Evolutionary conservation across 2,113 vertebrate genomes (phyloP).

Genomic region (Prunella fulvescens): DNA sequence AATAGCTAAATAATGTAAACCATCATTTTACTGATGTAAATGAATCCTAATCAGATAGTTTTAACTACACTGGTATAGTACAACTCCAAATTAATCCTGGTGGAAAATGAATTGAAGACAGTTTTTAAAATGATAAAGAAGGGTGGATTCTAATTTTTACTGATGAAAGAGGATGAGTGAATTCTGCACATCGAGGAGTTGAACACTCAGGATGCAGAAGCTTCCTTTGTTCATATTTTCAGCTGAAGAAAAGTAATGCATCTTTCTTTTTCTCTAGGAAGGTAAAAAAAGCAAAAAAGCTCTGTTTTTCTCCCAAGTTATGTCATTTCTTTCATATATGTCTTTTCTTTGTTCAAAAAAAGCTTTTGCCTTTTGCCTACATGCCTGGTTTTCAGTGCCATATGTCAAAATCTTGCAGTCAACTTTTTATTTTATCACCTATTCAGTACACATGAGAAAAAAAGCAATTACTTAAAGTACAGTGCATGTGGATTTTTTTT

Average conservation of each 20-base stretch:
- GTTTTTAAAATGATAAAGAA: neutral
- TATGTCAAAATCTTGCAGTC: slow-evolving; percentile 1
- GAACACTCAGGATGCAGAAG: neutral
- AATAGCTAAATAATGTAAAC: neutral
- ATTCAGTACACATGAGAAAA: slow-evolving; percentile 18
- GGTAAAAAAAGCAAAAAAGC: neutral
- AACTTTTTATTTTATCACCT: slow-evolving; percentile 32
- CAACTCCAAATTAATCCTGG: neutral
- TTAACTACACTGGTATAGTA: neutral
- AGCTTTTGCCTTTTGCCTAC: neutral
- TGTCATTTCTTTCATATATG: neutral
- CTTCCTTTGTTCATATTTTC: neutral
- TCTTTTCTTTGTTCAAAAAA: neutral
- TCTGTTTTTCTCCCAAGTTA: neutral
- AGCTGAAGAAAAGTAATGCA: neutral
- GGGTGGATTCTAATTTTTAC: neutral
- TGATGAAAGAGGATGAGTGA: neutral
- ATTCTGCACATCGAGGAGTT: neutral
- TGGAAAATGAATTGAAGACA: neutral
- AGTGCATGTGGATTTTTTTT: neutral
- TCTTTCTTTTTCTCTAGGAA: neutral
- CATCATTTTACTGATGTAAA: neutral
- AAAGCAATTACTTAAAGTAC: slow-evolving; percentile 16
- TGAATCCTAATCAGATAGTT: neutral
- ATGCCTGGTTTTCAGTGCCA: neutral